These are phyloP conservation scores for Lamellibrachia satsuma DNA, from an alignment of 2,888 invertebrate genomes.

Conservation along the genomic window DNA sequence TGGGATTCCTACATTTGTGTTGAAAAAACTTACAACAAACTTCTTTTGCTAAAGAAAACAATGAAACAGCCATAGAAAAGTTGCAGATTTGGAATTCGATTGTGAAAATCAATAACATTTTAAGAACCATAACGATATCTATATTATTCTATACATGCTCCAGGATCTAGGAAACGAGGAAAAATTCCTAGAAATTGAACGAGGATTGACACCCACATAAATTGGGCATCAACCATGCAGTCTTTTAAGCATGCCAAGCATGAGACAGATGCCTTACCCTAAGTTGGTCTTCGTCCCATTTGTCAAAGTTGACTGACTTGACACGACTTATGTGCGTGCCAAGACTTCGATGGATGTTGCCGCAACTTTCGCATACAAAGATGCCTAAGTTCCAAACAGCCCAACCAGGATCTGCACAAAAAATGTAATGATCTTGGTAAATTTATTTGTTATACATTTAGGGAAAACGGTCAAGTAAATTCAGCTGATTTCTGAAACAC, in stretches of 20 bases:
- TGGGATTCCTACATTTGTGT: too few relatives aligned
- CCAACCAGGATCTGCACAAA: conserved; percentile 71
- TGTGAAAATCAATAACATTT: background rate
- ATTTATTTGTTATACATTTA: too few relatives aligned
- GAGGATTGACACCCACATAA: background rate
- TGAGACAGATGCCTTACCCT: conserved; percentile 29
- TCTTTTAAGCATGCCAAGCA: background rate
- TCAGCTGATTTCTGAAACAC: too few relatives aligned
- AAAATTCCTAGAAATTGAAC: background rate
- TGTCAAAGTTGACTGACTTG: conserved; percentile 96
- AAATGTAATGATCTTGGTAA: background rate
- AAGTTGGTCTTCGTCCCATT: conserved; percentile 98
- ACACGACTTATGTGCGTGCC: conserved; percentile 99
- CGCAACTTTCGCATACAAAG: conserved; percentile 97
- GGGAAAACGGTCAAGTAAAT: too few relatives aligned
- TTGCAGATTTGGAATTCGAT: background rate
- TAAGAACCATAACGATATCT: background rate
- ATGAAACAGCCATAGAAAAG: background rate
- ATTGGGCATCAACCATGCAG: background rate
- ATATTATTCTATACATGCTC: background rate
- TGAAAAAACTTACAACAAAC: too few relatives aligned
- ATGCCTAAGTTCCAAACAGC: conserved; percentile 99
- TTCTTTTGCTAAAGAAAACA: background rate
- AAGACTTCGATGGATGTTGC: conserved; percentile 97
- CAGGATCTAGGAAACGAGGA: background rate